Evolutionary conservation across 2,113 vertebrate genomes (phyloP).

Genomic region (Meriones unguiculatus): DNA sequence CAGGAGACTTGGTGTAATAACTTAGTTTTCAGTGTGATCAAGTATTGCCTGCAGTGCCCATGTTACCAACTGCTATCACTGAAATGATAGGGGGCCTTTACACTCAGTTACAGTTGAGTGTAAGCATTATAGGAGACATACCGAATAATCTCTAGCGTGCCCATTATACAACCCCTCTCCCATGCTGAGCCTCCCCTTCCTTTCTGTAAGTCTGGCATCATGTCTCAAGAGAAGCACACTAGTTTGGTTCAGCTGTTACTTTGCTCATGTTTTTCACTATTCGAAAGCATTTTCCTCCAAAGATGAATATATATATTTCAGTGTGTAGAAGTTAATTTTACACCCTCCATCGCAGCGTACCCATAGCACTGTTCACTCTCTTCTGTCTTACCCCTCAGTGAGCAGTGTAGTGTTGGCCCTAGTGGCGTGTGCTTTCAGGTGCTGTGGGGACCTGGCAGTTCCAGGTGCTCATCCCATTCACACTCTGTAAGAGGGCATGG

Average conservation of each 20-base stretch:
- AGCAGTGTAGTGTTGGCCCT: background rate
- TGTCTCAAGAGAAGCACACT: background rate
- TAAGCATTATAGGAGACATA: background rate
- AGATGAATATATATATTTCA: background rate
- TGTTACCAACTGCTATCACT: background rate
- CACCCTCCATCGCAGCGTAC: background rate
- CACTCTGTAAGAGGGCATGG: background rate
- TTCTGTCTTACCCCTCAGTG: background rate
- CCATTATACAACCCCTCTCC: background rate
- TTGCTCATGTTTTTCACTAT: background rate
- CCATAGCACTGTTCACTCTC: background rate
- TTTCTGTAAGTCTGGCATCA: background rate
- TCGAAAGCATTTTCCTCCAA: background rate
- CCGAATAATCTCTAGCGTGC: background rate
- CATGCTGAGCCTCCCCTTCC: background rate
- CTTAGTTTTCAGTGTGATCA: background rate
- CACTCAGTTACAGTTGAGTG: background rate
- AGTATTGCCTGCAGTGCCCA: background rate
- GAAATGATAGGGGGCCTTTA: background rate
- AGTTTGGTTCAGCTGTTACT: background rate
- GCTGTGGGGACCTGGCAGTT: background rate
- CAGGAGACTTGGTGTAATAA: background rate
- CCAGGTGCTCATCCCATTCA: accelerated
- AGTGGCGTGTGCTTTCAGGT: background rate
- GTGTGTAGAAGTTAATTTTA: background rate